Conservation (phyloP, 2,888 invertebrate genomes). For the Entomobrya proxima region DNA sequence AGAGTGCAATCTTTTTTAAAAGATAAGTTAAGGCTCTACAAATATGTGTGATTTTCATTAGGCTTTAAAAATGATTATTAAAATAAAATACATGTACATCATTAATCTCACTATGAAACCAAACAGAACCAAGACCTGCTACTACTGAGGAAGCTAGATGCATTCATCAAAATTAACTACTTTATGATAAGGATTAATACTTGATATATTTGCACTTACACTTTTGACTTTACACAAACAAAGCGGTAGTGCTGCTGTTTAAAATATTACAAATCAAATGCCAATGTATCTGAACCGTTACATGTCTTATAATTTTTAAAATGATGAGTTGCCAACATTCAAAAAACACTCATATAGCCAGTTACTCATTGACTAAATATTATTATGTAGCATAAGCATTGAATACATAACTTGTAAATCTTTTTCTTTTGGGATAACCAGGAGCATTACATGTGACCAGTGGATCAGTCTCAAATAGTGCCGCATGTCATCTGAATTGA, state of each 20-base stretch:
- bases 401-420: not conserved
- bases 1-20: constrained; percentile 23
- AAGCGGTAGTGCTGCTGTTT: not conserved
- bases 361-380: not conserved
- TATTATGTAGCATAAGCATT: no score
- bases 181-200: not conserved
- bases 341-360: not conserved
- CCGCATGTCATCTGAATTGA: constrained; percentile 28
- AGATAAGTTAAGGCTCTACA: constrained; percentile 13
- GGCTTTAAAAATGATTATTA: constrained; percentile 37
- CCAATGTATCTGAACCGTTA: not conserved
- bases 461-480: constrained; percentile 47
- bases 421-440: constrained; percentile 12
- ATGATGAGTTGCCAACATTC: constrained; percentile 57
- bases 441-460: constrained; percentile 56
- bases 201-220: not conserved
- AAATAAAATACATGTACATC: not conserved
- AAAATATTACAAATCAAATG: not conserved
- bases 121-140: not conserved
- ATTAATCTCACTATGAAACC: not conserved
- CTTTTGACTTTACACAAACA: not conserved
- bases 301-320: constrained; percentile 10
- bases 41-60: constrained; percentile 35
- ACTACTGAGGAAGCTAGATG: not conserved
- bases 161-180: not conserved